Conservation (phyloP, 1,140 invertebrate species). For the Drosophila lacteicornis region DNA sequence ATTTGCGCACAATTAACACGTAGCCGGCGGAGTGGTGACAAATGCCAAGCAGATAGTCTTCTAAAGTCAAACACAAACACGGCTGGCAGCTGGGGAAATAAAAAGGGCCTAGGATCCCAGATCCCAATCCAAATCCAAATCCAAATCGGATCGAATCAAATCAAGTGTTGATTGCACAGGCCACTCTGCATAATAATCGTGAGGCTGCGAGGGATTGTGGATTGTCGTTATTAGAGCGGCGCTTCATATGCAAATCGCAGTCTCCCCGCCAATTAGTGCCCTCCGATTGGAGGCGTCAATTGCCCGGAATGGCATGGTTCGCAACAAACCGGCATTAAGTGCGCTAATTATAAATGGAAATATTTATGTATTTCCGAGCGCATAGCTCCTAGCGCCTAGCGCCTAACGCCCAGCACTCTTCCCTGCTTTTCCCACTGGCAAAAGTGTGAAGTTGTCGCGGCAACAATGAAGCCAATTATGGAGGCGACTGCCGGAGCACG, state of each 20-base stretch:
- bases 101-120: slow-evolving; percentile 5
- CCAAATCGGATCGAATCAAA: slow-evolving; percentile 35
- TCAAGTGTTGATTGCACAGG: slow-evolving; percentile 49
- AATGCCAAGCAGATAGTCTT: slow-evolving; percentile 56
- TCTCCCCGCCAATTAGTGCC: slow-evolving; percentile 39
- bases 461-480: slow-evolving; percentile 76
- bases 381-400: slow-evolving; percentile 6
- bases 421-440: slow-evolving; percentile 3
- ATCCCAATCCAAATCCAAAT: slow-evolving; percentile 13
- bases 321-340: slow-evolving; percentile 47
- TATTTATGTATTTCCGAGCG: slow-evolving; percentile 52
- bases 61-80: slow-evolving; percentile 43
- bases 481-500: slow-evolving; percentile 30
- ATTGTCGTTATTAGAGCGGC: slow-evolving; percentile 55
- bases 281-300: slow-evolving; percentile 33
- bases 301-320: slow-evolving; percentile 25
- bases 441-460: slow-evolving; percentile 64
- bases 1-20: slow-evolving; percentile 74
- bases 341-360: slow-evolving; percentile 69
- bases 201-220: slow-evolving; percentile 30
- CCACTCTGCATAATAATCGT: slow-evolving; percentile 48
- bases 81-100: slow-evolving; percentile 4
- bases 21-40: slow-evolving; percentile 43
- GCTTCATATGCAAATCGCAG: slow-evolving; percentile 58
- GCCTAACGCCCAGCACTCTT: slow-evolving; percentile 5